Evolutionary conservation across 1,140 invertebrate species (phyloP).

Genomic region (Chlorops oryzae): DNA sequence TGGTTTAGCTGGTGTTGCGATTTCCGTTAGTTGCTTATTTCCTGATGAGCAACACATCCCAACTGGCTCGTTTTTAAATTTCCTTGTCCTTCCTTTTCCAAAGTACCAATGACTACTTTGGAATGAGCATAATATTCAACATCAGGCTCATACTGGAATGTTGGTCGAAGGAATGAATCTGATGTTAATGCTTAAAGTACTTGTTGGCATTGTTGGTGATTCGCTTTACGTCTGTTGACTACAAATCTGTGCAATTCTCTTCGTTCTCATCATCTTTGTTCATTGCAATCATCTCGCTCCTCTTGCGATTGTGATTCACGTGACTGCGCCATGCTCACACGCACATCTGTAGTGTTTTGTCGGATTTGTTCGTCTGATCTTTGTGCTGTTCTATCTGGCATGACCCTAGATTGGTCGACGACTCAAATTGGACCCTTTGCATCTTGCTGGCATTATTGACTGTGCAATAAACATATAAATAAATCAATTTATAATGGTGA

Average conservation of each 20-base stretch:
- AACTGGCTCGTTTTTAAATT: too few species aligned
- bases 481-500: too few species aligned
- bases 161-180: slow-evolving; percentile 36
- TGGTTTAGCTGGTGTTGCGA: too few species aligned
- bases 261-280: too few species aligned
- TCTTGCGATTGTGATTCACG: slow-evolving; percentile 21
- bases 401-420: too few species aligned
- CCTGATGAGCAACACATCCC: too few species aligned
- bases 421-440: too few species aligned
- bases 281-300: slow-evolving; percentile 24
- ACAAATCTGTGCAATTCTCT: not conserved
- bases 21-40: too few species aligned
- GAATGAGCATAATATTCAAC: slow-evolving; percentile 43
- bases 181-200: not conserved
- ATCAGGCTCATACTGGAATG: slow-evolving; percentile 42
- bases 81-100: slow-evolving; percentile 26
- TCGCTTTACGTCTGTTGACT: not conserved
- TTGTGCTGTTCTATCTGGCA: slow-evolving; percentile 23
- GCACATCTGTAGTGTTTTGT: slow-evolving; percentile 24
- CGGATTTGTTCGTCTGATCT: slow-evolving; percentile 26
- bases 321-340: slow-evolving; percentile 25
- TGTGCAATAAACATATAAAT: too few species aligned
- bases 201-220: not conserved
- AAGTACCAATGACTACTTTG: slow-evolving; percentile 37
- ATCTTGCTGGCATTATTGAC: too few species aligned